Base-by-base conservation (phyloP, 1,140 invertebrate species). In the Drosophila varians region DNA sequence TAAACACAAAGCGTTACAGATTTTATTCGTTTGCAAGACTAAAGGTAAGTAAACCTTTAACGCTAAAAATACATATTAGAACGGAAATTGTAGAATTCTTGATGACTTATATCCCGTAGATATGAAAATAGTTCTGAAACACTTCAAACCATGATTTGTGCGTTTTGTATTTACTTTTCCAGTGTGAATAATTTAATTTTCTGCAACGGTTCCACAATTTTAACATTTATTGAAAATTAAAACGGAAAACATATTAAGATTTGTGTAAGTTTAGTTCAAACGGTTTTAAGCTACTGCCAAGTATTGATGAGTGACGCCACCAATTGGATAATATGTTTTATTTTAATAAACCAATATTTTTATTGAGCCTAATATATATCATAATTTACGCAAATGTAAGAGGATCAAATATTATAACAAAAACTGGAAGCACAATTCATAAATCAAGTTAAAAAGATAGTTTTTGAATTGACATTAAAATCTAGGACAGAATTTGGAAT, bases 1-100 rank as follows among this genome's bases (percentile, higher is more conserved):
- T 87, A 77, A 86, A 82, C 49, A 75, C 28, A 74, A 36, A 47
- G 16, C 21, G 7, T 3, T 1, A 31, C 2, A 31, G 2, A 11
- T 11, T 31, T 8, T 31, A 31, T 31, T 31, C n/a, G n/a, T 31
- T 31, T 21, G 4, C 2, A 21, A 21, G 21, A 21, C 21, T 21
- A 21, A 21, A 2, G 4, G 2, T 2, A 21, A 21, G 21, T 21
- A 2, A n/a, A n/a, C n/a, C n/a, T n/a, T n/a, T n/a, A n/a, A n/a
- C n/a, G n/a, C n/a, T n/a, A n/a, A n/a, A n/a, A n/a, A n/a, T n/a
- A n/a, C n/a, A n/a, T n/a, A n/a, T n/a, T n/a, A n/a, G n/a, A n/a
- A n/a, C n/a, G n/a, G n/a, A n/a, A n/a, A n/a, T n/a, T n/a, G n/a
- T n/a, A n/a, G n/a, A n/a, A n/a, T n/a, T n/a, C n/a, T n/a, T n/a